phyloP scores from a whole-genome alignment of 2,888 invertebrate genomes.

The Myathropa florea region DNA sequence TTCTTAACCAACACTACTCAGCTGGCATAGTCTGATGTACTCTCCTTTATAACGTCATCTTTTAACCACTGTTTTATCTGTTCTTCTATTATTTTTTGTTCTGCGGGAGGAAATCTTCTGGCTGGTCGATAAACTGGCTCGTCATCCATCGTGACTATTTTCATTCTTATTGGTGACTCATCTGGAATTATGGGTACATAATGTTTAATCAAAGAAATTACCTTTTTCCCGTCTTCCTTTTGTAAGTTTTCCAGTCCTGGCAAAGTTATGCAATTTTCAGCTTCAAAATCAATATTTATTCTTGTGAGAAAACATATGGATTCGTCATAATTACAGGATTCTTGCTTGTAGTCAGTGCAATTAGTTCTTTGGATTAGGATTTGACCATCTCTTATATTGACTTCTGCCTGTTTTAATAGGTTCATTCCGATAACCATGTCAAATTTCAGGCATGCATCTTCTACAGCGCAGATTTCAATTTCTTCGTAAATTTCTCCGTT shows the following conservation, averaged over 20 bases:
- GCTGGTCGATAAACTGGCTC: constrained; percentile 24
- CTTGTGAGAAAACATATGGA: neutral
- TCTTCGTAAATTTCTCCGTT: neutral
- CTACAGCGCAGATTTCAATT: neutral
- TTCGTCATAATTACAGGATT: too few relatives aligned
- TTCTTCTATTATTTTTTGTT: constrained; percentile 25
- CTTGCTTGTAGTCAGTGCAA: neutral
- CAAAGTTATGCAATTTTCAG: neutral
- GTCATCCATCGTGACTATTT: constrained; percentile 36
- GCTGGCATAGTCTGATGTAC: constrained; percentile 67
- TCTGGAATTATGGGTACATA: neutral
- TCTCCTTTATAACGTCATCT: constrained; percentile 28
- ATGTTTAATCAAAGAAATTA: constrained; percentile 20
- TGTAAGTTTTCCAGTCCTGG: neutral
- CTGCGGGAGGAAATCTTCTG: constrained; percentile 28
- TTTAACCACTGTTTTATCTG: constrained; percentile 27
- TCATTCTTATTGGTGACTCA: constrained; percentile 30
- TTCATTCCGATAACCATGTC: constrained; percentile 6
- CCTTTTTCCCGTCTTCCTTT: constrained; percentile 6
- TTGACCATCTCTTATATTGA: neutral
- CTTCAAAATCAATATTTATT: neutral
- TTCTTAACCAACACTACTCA: constrained; percentile 59
- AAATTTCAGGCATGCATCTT: neutral
- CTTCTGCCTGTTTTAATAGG: neutral
- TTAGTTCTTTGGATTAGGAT: neutral